phyloP scores from a whole-genome alignment of 2,113 vertebrate genomes.

The Trichomycterus rosablanca region DNA sequence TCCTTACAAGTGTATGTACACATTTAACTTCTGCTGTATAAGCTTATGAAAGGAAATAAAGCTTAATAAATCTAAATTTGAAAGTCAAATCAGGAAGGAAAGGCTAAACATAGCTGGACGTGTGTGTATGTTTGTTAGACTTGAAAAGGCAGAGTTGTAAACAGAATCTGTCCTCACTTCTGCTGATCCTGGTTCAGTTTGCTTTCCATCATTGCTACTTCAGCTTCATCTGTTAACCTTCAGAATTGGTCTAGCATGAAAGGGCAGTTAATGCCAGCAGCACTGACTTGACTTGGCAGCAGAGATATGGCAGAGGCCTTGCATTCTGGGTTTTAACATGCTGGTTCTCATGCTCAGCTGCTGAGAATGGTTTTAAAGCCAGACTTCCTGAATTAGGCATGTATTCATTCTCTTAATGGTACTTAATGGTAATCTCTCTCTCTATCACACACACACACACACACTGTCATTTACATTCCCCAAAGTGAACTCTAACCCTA shows the following conservation, averaged over 20 bases:
- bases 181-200: too few relatives aligned
- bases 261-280: neutral
- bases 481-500: slow-evolving; percentile 40
- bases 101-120: neutral
- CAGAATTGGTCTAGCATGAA: neutral
- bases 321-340: slow-evolving; percentile 1
- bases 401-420: too few relatives aligned
- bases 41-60: neutral
- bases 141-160: too few relatives aligned
- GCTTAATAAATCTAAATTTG: neutral
- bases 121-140: too few relatives aligned
- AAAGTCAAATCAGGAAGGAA: neutral
- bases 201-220: too few relatives aligned
- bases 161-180: too few relatives aligned
- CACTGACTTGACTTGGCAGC: neutral
- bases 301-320: neutral
- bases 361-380: neutral
- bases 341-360: slow-evolving; percentile 5
- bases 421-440: too few relatives aligned
- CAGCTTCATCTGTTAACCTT: too few relatives aligned
- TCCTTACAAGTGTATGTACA: too few relatives aligned
- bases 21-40: neutral
- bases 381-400: slow-evolving; percentile 4
- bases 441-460: neutral
- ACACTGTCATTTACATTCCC: slow-evolving; percentile 19